These are phyloP conservation scores for Stenodera caucasica DNA, from an alignment of 2,888 invertebrate species.

Conservation along the genomic window DNA sequence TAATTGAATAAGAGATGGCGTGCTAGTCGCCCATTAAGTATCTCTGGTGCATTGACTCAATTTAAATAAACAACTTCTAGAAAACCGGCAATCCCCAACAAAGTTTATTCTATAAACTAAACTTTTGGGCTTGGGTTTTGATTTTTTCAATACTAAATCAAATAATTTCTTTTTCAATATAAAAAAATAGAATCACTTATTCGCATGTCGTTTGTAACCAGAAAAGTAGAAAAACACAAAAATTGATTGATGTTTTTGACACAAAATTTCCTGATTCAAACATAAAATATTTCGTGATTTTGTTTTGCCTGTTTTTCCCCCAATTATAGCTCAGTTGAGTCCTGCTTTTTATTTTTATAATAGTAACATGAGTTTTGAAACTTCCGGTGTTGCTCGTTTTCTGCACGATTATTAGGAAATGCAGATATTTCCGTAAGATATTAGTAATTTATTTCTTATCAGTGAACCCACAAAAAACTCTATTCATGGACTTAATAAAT, in stretches of 20 bases:
- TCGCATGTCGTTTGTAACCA: background rate
- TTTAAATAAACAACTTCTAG: background rate
- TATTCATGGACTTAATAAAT: no score
- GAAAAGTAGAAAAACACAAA: no score
- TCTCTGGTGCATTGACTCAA: background rate
- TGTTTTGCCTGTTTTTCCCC: background rate
- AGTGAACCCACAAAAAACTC: no score
- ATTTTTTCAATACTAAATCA: no score
- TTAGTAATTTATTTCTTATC: constrained; percentile 7
- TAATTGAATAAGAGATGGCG: background rate
- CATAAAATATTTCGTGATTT: constrained; percentile 6
- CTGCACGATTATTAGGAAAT: background rate
- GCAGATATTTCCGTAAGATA: background rate
- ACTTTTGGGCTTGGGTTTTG: no score
- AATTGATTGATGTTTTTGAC: background rate
- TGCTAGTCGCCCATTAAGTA: background rate
- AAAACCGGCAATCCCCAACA: background rate
- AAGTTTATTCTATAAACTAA: background rate
- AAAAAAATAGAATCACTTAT: constrained; percentile 4
- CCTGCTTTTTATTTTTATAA: background rate
- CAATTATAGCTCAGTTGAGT: background rate
- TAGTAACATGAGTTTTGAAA: constrained; percentile 3
- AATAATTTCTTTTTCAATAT: background rate
- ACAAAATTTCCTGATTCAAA: background rate
- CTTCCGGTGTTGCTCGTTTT: background rate